Evolutionary conservation across 2,113 vertebrate species (phyloP).

Genomic region (Piaya cayana): DNA sequence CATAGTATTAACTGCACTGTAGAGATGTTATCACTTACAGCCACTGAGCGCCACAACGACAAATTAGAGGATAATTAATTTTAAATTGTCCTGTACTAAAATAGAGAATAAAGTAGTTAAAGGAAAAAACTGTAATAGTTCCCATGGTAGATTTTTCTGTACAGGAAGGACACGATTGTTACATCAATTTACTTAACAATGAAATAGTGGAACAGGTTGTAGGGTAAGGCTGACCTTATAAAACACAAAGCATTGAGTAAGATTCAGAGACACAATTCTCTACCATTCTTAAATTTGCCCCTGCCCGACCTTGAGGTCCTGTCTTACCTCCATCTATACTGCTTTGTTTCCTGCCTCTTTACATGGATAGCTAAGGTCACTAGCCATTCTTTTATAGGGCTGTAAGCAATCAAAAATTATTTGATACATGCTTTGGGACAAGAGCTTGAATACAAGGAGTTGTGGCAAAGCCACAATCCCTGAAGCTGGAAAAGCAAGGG

Average conservation of each 20-base stretch:
- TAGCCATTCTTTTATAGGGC: not conserved
- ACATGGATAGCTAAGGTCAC: not conserved
- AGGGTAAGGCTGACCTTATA: not conserved
- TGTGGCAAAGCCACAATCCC: not conserved
- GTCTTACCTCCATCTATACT: not conserved
- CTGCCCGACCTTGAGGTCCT: not conserved
- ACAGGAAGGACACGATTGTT: not conserved
- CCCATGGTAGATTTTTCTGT: not conserved
- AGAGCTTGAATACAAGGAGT: not conserved
- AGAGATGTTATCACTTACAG: constrained; percentile 26
- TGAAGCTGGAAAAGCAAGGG: not conserved
- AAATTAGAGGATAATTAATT: constrained; percentile 61
- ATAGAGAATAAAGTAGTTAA: not conserved
- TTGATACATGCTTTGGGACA: not conserved
- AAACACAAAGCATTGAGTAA: not conserved
- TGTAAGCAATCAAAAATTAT: not conserved
- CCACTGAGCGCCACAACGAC: constrained; percentile 1
- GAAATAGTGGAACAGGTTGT: not conserved
- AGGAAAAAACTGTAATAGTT: constrained; percentile 44
- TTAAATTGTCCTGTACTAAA: constrained; percentile 37
- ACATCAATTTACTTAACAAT: not conserved
- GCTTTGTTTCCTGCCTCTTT: not conserved
- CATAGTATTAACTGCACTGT: constrained; percentile 6
- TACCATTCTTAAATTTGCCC: not conserved
- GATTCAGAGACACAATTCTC: not conserved